Conservation (phyloP, 2,113 vertebrate species). For the Pogonocichla stellata region DNA sequence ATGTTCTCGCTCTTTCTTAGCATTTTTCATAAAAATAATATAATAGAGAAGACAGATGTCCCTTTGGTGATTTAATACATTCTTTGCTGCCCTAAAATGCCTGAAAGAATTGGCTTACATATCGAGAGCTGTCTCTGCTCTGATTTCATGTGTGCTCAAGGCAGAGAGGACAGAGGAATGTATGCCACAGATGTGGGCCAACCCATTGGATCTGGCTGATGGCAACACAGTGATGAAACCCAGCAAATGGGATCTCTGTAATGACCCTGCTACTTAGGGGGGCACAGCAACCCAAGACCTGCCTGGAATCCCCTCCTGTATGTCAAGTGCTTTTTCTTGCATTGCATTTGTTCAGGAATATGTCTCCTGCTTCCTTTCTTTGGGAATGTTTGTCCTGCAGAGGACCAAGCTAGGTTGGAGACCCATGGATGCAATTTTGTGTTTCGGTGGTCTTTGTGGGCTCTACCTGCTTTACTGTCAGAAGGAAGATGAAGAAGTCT, state of each 20-base stretch:
- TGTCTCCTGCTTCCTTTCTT: not conserved
- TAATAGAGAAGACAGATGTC: not conserved
- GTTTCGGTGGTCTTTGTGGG: not conserved
- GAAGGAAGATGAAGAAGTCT: constrained; percentile 77
- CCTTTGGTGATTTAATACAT: constrained; percentile 2
- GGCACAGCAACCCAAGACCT: not conserved
- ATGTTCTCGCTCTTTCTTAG: not conserved
- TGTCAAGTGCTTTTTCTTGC: not conserved
- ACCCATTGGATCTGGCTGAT: not conserved
- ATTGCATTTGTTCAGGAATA: not conserved
- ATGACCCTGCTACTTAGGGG: not conserved
- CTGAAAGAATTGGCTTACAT: not conserved
- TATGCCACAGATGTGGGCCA: not conserved
- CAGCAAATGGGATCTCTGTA: not conserved
- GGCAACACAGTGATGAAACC: not conserved
- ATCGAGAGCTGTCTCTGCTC: not conserved
- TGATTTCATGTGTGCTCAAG: not conserved
- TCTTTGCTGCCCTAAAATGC: not conserved
- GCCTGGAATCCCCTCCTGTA: not conserved
- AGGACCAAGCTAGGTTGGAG: not conserved
- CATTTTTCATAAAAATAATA: constrained; percentile 23
- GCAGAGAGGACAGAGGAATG: not conserved
- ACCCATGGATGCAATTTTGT: not conserved
- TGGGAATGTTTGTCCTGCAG: not conserved
- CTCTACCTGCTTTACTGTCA: constrained; percentile 75